A percentile compares a stretch with the other conserved stretches of the same genome.
phyloP scores from a whole-genome alignment of 2,888 invertebrate species.

The Pecten maximus region DNA sequence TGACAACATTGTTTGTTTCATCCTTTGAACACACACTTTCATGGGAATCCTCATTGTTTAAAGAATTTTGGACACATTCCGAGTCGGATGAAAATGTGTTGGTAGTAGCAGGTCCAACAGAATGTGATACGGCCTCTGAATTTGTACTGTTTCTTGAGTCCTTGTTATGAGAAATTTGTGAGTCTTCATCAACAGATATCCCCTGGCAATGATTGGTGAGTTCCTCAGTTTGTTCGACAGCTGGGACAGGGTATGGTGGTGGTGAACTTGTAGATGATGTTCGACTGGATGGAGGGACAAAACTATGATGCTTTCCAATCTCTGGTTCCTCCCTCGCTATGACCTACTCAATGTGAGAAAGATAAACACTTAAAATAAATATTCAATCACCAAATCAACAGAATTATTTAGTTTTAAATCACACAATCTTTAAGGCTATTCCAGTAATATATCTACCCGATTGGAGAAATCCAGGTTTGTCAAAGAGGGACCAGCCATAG shows the following conservation, averaged over 20 bases:
- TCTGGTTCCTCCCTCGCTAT: constrained; percentile 29
- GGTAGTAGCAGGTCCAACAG: not conserved
- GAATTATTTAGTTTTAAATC: not conserved
- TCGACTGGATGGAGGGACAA: constrained; percentile 4
- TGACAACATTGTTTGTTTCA: not conserved
- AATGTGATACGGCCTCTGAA: not conserved
- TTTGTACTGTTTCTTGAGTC: not conserved
- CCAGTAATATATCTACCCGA: too few species aligned
- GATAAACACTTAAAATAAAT: constrained; percentile 20
- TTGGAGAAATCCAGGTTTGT: too few species aligned
- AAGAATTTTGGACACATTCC: not conserved
- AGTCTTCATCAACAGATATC: not conserved
- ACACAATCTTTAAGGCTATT: too few species aligned
- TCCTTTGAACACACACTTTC: not conserved
- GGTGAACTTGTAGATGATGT: not conserved
- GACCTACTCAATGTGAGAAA: constrained; percentile 29
- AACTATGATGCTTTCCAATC: constrained; percentile 22
- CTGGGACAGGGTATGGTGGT: not conserved
- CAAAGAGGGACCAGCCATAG: too few species aligned
- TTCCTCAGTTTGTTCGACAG: not conserved
- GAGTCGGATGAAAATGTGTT: not conserved
- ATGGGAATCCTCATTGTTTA: not conserved
- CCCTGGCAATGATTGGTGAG: not conserved
- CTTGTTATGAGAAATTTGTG: not conserved
- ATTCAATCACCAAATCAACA: constrained; percentile 29